Conservation (phyloP, 2,113 vertebrate genomes). For the Sisor rabdophorus region DNA sequence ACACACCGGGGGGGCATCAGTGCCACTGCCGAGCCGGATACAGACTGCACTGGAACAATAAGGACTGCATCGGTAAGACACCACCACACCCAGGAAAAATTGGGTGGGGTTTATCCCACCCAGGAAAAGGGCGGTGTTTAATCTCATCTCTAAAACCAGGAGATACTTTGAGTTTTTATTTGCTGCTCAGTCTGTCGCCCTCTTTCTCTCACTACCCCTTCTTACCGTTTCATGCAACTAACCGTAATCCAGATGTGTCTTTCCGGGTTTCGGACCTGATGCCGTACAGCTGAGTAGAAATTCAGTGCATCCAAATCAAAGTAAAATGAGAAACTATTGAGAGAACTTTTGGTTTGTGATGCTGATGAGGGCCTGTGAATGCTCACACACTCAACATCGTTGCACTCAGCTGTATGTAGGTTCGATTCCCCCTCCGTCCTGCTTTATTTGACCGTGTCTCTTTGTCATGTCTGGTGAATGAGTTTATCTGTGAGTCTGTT, state of each 20-base stretch:
- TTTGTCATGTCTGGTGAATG: constrained; percentile 25
- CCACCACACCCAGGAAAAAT: not conserved
- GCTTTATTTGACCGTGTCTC: not conserved
- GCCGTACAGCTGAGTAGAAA: not conserved
- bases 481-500: constrained; percentile 68
- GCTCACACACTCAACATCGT: not conserved
- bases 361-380: not conserved
- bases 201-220: constrained; percentile 51
- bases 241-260: constrained; percentile 1
- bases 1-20: constrained; percentile 80
- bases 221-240: constrained; percentile 52
- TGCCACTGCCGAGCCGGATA: constrained; percentile 84
- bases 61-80: constrained; percentile 94
- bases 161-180: constrained; percentile 78
- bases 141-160: constrained; percentile 72
- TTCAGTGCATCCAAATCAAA: not conserved
- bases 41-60: constrained; percentile 97
- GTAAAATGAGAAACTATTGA: too few species aligned
- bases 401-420: not conserved
- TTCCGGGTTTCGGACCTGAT: not conserved
- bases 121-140: not conserved
- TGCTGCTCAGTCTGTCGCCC: constrained; percentile 51
- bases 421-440: not conserved
- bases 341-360: not conserved
- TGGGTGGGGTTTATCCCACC: not conserved